These are phyloP conservation scores for Nymphicus hollandicus DNA, from an alignment of 2,113 vertebrate species.

Conservation along the genomic window DNA sequence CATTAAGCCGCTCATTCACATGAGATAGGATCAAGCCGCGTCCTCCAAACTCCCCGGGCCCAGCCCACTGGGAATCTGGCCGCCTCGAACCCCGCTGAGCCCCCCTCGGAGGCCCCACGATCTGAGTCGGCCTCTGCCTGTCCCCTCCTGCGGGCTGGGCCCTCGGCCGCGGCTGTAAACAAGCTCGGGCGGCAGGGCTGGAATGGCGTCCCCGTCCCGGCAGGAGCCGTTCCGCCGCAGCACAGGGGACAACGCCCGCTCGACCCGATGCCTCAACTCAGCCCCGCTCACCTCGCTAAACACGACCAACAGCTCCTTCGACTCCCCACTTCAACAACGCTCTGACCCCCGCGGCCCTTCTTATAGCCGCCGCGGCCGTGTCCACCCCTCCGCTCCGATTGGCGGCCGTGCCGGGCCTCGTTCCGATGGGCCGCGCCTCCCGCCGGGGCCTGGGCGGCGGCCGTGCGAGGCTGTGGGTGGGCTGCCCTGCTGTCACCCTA, in stretches of 20 bases:
- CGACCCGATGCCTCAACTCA: neutral
- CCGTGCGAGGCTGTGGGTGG: neutral
- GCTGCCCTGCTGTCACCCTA: fast-evolving
- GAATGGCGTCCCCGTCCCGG: neutral
- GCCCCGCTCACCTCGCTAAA: fast-evolving
- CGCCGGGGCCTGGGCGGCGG: neutral
- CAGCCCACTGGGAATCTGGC: fast-evolving
- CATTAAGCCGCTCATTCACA: fast-evolving
- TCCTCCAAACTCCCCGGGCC: no score
- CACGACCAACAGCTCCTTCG: fast-evolving
- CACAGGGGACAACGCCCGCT: neutral
- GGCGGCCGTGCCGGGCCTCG: neutral
- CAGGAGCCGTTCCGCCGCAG: neutral
- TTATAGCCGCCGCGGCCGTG: neutral
- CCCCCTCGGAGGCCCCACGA: neutral
- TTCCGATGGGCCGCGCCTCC: neutral
- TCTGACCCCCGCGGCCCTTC: fast-evolving
- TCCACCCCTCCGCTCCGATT: neutral
- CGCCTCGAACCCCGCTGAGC: no score
- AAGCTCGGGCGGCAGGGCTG: neutral
- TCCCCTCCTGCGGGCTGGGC: neutral
- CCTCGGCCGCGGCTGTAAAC: neutral
- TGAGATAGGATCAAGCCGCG: no score
- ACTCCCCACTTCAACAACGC: fast-evolving
- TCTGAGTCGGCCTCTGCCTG: neutral